phyloP scores from a whole-genome alignment of 2,797 vertebrate species.

The Pseudomugil gertrudae region DNA sequence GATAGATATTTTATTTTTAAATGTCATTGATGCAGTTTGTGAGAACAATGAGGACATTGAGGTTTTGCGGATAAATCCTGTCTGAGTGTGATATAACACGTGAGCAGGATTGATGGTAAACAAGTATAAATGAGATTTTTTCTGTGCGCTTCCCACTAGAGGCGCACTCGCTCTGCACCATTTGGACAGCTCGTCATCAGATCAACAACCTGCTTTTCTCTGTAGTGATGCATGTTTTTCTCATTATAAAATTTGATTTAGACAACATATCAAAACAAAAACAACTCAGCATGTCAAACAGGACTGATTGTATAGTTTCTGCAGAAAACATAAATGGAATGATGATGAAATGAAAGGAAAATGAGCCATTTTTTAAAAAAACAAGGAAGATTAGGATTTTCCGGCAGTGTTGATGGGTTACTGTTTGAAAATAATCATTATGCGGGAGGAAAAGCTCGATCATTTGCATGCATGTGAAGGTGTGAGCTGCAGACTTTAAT shows the following conservation, averaged over 20 bases:
- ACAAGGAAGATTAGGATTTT: neutral
- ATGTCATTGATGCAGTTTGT: neutral
- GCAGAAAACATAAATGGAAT: neutral
- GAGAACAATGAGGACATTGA: conserved; percentile 10
- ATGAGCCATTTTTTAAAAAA: neutral
- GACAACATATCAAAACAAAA: too few relatives aligned
- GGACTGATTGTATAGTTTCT: too few relatives aligned
- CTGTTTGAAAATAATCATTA: neutral
- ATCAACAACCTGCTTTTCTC: conserved; percentile 1
- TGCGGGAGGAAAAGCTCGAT: neutral
- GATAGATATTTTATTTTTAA: neutral
- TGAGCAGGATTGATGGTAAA: conserved; percentile 76
- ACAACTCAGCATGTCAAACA: too few relatives aligned
- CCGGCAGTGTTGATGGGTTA: neutral
- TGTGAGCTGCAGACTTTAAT: neutral
- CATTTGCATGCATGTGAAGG: neutral
- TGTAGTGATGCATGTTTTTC: neutral
- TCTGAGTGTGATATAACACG: conserved; percentile 56
- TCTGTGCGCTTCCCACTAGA: conserved; percentile 49
- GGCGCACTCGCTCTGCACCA: conserved; percentile 75
- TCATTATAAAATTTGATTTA: neutral
- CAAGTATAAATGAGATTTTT: conserved; percentile 55
- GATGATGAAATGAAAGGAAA: neutral
- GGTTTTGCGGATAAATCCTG: neutral
- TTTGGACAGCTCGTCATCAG: conserved; percentile 27